These are phyloP conservation scores for Saguinus midas DNA, from an alignment of 2,113 vertebrate genomes.

Conservation along the genomic window DNA sequence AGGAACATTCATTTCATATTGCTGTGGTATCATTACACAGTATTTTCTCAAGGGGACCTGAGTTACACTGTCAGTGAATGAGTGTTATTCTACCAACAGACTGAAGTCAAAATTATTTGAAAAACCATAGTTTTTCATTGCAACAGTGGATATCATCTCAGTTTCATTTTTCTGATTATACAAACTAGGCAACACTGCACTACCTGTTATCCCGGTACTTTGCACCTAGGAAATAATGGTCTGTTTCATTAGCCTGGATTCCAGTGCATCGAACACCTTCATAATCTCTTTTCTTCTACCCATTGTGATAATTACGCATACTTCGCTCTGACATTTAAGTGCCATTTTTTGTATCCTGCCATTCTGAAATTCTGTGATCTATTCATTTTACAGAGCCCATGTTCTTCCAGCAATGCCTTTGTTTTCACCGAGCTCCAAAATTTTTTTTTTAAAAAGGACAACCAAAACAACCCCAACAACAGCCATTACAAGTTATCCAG, in stretches of 20 bases:
- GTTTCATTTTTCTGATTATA: not conserved
- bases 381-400: not conserved
- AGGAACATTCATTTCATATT: not conserved
- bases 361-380: not conserved
- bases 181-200: not conserved
- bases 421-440: not conserved
- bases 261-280: not conserved
- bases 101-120: not conserved
- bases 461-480: not conserved
- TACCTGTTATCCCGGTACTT: not conserved
- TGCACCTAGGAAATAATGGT: not conserved
- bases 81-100: not conserved
- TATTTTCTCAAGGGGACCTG: not conserved
- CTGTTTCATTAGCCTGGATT: not conserved
- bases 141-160: not conserved
- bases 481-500: not conserved
- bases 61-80: not conserved
- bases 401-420: not conserved
- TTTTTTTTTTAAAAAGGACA: rapidly evolving
- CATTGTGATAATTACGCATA: not conserved
- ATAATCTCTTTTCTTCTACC: not conserved
- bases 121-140: not conserved
- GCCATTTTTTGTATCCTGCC: not conserved
- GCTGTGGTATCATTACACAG: not conserved
- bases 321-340: not conserved